Evolutionary conservation across 92 coral and sea anemone species (phyloP), one percentile per base, ranked within the genome.

Genomic region (Palythoa grandis): DNA sequence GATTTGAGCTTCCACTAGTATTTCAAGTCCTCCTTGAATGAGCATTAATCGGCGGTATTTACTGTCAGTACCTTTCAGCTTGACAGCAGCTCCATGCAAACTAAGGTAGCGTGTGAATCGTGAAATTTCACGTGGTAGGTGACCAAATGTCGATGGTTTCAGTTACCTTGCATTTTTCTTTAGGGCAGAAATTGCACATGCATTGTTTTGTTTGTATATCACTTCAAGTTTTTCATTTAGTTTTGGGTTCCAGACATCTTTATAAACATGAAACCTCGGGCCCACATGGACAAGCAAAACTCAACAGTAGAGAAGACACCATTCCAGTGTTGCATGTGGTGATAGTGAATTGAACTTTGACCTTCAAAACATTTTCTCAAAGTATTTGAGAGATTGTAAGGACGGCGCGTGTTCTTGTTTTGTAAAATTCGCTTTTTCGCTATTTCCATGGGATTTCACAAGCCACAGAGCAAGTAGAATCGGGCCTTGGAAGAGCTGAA

Each of bases 61-160:
- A n/a, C n/a, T 71, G 76, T 71, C 76, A 38, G 23, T 71, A 71
- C 29, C 76, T 71, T 29, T 71, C 76, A 71, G 50, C 35, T 71
- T 39, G 22, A 71, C 9, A 61, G 29, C 23, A 63, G 69, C 69
- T 63, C 69, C 69, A 19, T 63, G 69, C 69, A 63, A 63, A 19
- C 8, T 63, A 22, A 63, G n/a, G 22, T 19, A 63, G n/a, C 69
- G 7, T 17, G 69, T 63, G 16, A 63, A 63, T 19, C 69, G 7
- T 63, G 29, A 63, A 63, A 63, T 17, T 19, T 17, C 24, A 1
- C 24, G 7, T 7, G 22, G 69, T 63, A 63, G 69, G 7, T 63
- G 69, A 63, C 69, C 69, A 63, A 63, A 20, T 63, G 69, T 63
- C 29, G 16, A 63, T n/a, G 69, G 69, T 63, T 63, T 63, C 69